Evolutionary conservation across 1,140 invertebrate species (phyloP).

Genomic region (Bombus impatiens): DNA sequence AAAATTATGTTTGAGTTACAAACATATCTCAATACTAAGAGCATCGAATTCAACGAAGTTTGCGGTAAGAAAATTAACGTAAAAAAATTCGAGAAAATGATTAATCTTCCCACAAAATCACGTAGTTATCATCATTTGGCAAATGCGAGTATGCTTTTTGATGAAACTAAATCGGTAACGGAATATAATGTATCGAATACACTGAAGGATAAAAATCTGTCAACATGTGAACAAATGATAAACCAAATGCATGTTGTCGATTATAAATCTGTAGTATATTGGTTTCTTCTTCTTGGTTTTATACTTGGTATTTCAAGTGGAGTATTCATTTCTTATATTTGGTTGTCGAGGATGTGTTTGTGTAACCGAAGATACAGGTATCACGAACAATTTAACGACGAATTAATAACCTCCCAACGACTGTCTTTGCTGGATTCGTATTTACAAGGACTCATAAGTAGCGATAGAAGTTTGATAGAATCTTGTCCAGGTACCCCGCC

Average conservation of each 20-base stretch:
- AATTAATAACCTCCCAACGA: constrained; percentile 58
- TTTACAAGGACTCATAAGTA: constrained; percentile 21
- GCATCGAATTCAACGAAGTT: constrained; percentile 55
- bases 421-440: constrained; percentile 69
- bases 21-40: constrained; percentile 49
- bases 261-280: constrained; percentile 66
- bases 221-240: background rate
- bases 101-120: constrained; percentile 38
- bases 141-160: background rate
- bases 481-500: constrained; percentile 77
- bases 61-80: constrained; percentile 51
- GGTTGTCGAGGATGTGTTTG: constrained; percentile 65
- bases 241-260: background rate
- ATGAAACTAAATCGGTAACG: constrained; percentile 23
- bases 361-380: constrained; percentile 43
- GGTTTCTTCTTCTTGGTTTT: constrained; percentile 73
- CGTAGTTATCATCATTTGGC: constrained; percentile 35
- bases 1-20: constrained; percentile 60
- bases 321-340: constrained; percentile 71
- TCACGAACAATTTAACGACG: constrained; percentile 31
- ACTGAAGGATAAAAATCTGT: background rate
- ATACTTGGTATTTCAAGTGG: constrained; percentile 69
- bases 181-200: background rate
- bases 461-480: constrained; percentile 30
- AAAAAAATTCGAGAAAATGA: constrained; percentile 73